Evolutionary conservation across 1,140 invertebrate species (phyloP).

Genomic region (Drosophila setifemur): DNA sequence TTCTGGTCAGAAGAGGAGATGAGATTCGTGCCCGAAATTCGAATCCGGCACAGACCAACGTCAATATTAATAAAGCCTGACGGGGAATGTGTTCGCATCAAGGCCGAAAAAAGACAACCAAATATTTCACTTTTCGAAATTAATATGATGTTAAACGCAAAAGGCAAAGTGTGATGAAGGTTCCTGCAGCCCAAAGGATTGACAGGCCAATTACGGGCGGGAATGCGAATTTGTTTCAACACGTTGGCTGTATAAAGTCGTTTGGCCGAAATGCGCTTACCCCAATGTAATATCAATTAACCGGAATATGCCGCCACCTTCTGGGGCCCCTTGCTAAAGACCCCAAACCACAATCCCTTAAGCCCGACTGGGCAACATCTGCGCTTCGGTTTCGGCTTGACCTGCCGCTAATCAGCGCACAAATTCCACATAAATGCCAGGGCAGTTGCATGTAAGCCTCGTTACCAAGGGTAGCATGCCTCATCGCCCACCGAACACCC

Average conservation of each 20-base stretch:
- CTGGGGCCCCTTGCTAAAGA: not conserved
- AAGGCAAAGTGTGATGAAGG: constrained; percentile 10
- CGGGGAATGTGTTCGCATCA: constrained; percentile 43
- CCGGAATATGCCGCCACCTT: constrained; percentile 11
- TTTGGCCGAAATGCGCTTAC: not conserved
- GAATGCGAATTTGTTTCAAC: constrained; percentile 1
- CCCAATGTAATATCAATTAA: constrained; percentile 32
- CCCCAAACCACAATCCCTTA: constrained; percentile 55
- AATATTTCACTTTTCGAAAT: constrained; percentile 50
- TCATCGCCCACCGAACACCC: constrained; percentile 14
- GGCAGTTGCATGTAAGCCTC: constrained; percentile 43
- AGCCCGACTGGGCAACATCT: constrained; percentile 39
- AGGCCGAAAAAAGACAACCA: constrained; percentile 8
- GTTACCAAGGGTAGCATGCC: constrained; percentile 11
- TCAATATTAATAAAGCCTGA: constrained; percentile 61
- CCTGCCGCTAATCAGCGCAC: constrained; percentile 59
- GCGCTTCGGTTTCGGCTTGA: constrained; percentile 29
- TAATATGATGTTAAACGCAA: constrained; percentile 51
- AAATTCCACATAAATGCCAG: constrained; percentile 70
- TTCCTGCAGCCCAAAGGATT: constrained; percentile 6
- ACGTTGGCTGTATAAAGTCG: not conserved
- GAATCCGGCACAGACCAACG: constrained; percentile 21
- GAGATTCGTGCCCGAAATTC: not conserved
- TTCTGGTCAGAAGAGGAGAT: not conserved
- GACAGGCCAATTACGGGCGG: constrained; percentile 20